These are phyloP conservation scores for Manacus vitellinus DNA, from an alignment of 2,113 vertebrate species.

Conservation along the genomic window DNA sequence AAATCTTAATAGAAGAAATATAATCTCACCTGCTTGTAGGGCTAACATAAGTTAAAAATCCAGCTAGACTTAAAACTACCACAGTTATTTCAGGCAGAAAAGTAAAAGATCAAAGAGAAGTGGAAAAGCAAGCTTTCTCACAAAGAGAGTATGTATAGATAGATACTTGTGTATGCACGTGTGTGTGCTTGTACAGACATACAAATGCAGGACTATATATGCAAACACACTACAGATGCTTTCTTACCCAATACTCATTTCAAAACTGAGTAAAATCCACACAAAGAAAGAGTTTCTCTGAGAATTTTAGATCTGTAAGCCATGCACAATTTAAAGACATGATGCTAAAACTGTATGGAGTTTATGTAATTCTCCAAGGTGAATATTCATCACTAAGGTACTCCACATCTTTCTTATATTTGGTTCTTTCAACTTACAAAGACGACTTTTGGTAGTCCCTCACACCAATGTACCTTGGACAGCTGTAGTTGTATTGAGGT, in stretches of 20 bases:
- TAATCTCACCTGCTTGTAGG: background rate
- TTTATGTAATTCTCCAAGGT: background rate
- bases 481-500: background rate
- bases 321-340: background rate
- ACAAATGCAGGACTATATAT: no score
- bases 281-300: background rate
- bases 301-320: background rate
- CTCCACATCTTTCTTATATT: background rate
- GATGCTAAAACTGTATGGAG: background rate
- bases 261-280: background rate
- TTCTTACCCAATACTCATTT: background rate
- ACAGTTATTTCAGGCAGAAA: background rate
- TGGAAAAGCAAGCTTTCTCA: background rate
- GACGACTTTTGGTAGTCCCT: background rate
- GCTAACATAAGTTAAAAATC: background rate
- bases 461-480: background rate
- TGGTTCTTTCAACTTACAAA: background rate
- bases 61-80: background rate
- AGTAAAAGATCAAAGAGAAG: background rate
- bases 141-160: background rate
- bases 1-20: background rate
- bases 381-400: background rate
- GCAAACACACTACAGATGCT: background rate
- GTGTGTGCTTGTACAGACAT: background rate
- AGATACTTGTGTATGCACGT: fast-evolving